Percentiles rank a stretch among this genome's conserved stretches.
These are phyloP conservation scores for Fregata magnificens DNA, from an alignment of 2,113 vertebrate genomes.

Conservation along the genomic window DNA sequence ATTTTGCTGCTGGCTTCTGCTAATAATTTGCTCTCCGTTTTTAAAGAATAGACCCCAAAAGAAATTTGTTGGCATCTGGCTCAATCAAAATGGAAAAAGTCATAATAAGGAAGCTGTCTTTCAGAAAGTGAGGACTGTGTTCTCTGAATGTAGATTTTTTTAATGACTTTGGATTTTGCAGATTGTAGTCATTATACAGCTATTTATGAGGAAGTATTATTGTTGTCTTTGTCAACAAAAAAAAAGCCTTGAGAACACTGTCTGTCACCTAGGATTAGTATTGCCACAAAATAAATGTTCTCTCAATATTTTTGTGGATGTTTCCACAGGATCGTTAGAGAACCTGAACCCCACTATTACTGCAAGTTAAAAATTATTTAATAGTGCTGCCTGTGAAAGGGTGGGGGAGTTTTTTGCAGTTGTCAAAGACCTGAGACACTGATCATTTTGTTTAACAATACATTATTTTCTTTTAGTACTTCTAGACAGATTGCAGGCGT, in stretches of 20 bases:
- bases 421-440: slow-evolving; percentile 19
- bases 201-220: slow-evolving; percentile 44
- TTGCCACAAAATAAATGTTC: slow-evolving; percentile 19
- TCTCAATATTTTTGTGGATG: neutral
- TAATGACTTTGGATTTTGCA: slow-evolving; percentile 27
- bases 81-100: slow-evolving; percentile 40
- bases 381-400: neutral
- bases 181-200: slow-evolving; percentile 34
- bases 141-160: slow-evolving; percentile 45
- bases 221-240: slow-evolving; percentile 33
- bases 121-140: slow-evolving; percentile 15
- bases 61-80: slow-evolving; percentile 21
- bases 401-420: neutral
- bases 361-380: slow-evolving; percentile 48
- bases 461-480: neutral
- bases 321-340: neutral
- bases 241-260: slow-evolving; percentile 32
- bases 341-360: neutral
- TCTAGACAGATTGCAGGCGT: neutral
- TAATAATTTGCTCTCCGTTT: slow-evolving; percentile 1
- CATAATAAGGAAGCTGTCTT: slow-evolving; percentile 19
- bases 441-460: slow-evolving; percentile 16
- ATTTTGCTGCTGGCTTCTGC: neutral
- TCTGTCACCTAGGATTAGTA: slow-evolving; percentile 42
- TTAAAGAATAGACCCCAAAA: slow-evolving; percentile 26